A percentile compares a stretch with the other conserved stretches of the same genome.
Conservation (phyloP, 2,113 vertebrate species). For the Etheostoma spectabile region DNA sequence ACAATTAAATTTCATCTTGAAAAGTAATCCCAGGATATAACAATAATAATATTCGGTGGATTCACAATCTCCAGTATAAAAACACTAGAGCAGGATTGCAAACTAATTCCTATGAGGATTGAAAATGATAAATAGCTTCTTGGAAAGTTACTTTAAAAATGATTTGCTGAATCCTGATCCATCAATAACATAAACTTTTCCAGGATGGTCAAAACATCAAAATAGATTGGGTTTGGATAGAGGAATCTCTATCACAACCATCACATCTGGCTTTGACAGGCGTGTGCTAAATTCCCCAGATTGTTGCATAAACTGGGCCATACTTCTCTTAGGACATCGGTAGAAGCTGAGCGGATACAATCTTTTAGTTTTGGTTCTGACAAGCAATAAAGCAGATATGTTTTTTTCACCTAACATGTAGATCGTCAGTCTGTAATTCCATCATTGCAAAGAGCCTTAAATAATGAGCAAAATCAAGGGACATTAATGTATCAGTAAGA, state of each 20-base stretch:
- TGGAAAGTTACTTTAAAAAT: not conserved
- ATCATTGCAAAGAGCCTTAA: not conserved
- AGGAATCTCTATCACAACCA: constrained; percentile 49
- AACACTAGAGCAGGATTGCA: not conserved
- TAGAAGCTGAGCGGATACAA: not conserved
- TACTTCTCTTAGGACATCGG: not conserved
- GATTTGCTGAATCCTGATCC: not conserved
- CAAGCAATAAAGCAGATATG: not conserved
- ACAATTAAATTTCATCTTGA: not conserved
- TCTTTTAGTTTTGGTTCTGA: not conserved
- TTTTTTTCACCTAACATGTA: not conserved
- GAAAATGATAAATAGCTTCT: not conserved
- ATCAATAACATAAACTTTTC: not conserved
- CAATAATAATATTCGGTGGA: not conserved
- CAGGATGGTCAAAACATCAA: not conserved
- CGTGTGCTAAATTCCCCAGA: constrained; percentile 64
- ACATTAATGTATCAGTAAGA: not conserved
- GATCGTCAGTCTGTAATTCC: not conserved
- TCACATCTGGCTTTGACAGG: constrained; percentile 48
- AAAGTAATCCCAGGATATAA: not conserved
- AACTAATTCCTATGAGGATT: not conserved
- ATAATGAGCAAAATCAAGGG: not conserved
- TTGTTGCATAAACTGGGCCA: constrained; percentile 17
- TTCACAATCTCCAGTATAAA: not conserved
- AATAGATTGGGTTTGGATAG: not conserved